These are phyloP conservation scores for Odontamblyopus rebecca DNA, from an alignment of 2,797 vertebrate genomes.

Conservation along the genomic window DNA sequence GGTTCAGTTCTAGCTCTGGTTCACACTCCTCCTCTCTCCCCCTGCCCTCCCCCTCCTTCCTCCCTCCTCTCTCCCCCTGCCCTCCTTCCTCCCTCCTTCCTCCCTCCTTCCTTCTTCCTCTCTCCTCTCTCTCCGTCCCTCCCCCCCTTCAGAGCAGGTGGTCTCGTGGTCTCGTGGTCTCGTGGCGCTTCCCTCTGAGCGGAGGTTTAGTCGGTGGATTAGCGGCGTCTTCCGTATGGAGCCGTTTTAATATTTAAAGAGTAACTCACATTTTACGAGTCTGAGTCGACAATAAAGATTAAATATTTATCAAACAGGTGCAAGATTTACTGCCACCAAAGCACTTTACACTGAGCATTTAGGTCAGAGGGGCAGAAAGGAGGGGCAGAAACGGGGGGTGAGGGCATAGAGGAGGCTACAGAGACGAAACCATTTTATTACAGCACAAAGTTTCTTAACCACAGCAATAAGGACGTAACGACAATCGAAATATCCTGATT, in stretches of 20 bases:
- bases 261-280: constrained; percentile 11
- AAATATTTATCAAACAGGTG: constrained; percentile 51
- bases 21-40: constrained; percentile 16
- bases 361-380: background rate
- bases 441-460: too few relatives aligned
- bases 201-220: constrained; percentile 14
- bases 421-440: too few relatives aligned
- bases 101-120: constrained; percentile 22
- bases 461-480: too few relatives aligned
- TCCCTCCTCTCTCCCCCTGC: constrained; percentile 24
- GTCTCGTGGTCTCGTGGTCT: constrained; percentile 38
- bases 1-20: too few relatives aligned
- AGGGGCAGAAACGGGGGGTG: too few relatives aligned
- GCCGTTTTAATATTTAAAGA: constrained; percentile 44
- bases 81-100: constrained; percentile 49
- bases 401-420: too few relatives aligned
- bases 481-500: too few relatives aligned
- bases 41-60: constrained; percentile 37
- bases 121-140: constrained; percentile 15
- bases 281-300: constrained; percentile 14
- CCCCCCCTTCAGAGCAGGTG: constrained; percentile 43
- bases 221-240: constrained; percentile 43
- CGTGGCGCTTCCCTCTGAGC: too few relatives aligned
- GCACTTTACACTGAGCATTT: background rate
- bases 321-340: constrained; percentile 1